Base-by-base conservation (phyloP, 2,113 vertebrate genomes). In the Labeo catla region DNA sequence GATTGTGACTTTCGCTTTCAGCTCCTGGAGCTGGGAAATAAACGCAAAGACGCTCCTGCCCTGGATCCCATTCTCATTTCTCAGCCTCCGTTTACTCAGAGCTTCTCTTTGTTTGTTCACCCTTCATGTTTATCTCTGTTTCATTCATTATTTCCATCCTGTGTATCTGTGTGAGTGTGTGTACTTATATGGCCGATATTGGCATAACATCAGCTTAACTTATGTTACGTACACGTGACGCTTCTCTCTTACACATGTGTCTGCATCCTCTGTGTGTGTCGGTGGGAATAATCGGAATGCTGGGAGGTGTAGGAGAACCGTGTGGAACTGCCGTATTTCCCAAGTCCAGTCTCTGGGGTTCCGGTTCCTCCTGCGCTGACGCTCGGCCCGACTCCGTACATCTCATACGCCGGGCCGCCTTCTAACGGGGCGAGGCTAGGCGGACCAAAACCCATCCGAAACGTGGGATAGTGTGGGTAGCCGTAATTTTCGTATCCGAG, bases 191-290 rank as follows among this genome's bases (percentile, higher is more conserved):
- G 19, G 81, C 86, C 90, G 81, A 52, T 54, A 84, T 54, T 36
- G 89, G 89, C 65, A 43, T 45, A n/a, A 23, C 21, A 16, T 76
- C 54, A 43, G 74, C 54, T 54, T 43, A 61, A 80, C 57, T 15
- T n/a, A 61, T 45, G 34, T 50, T 65, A 49, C 23, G 45, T 12
- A 68, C 73, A 16, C 9, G 12, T 50, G 16, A 39, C 0, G 9
- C 76, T 76, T 82, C 79, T 83, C 77, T 89, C 90, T 96, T 95
- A 99, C 89, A 99, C 98, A 8, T 98, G 98, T 57, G 98, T 99
- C 96, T 99, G 98, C 98, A 99, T 99, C 89, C 98, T 92, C 92
- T 99, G 98, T 89, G 98, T 98, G 94, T 98, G 97, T 21, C 97
- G 95, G 93, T 98, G 97, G 87, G 97, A 97, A 39, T 97, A 99